Conservation (phyloP, 2,113 vertebrate genomes). For the Leptocoma aspasia region DNA sequence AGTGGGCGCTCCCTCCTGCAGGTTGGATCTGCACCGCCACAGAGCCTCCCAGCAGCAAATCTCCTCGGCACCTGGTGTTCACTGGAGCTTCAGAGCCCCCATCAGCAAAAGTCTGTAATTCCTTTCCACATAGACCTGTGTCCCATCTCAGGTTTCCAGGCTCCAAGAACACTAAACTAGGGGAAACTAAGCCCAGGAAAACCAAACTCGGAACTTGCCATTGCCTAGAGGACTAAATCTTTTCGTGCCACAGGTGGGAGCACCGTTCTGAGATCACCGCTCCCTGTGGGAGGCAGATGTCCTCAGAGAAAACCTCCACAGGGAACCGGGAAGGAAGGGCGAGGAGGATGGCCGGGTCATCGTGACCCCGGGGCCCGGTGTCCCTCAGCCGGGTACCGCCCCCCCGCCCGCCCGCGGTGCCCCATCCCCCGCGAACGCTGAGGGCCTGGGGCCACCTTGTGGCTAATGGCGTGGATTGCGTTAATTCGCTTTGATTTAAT, state of each 20-base stretch:
- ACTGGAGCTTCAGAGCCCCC: neutral
- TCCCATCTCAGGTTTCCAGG: neutral
- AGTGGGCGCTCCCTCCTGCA: neutral
- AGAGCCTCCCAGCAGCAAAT: neutral
- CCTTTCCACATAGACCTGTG: fast-evolving
- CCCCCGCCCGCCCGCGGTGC: too few species aligned
- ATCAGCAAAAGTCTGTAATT: fast-evolving
- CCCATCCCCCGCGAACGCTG: neutral
- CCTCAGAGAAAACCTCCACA: neutral
- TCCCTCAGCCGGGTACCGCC: neutral
- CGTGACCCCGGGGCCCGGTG: fast-evolving
- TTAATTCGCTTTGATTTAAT: neutral
- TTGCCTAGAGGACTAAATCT: neutral
- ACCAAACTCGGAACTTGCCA: neutral
- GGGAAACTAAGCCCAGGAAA: neutral
- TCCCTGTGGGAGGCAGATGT: neutral
- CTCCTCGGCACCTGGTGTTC: too few species aligned
- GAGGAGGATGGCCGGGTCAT: fast-evolving
- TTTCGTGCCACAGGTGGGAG: neutral
- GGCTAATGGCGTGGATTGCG: neutral
- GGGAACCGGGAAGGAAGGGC: fast-evolving
- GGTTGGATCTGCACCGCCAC: neutral
- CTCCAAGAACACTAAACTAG: neutral
- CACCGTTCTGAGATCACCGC: fast-evolving
- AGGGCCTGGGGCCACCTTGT: constrained; percentile 47